Evolutionary conservation across 2,888 invertebrate species (phyloP).

Genomic region (Litoditis marina): DNA sequence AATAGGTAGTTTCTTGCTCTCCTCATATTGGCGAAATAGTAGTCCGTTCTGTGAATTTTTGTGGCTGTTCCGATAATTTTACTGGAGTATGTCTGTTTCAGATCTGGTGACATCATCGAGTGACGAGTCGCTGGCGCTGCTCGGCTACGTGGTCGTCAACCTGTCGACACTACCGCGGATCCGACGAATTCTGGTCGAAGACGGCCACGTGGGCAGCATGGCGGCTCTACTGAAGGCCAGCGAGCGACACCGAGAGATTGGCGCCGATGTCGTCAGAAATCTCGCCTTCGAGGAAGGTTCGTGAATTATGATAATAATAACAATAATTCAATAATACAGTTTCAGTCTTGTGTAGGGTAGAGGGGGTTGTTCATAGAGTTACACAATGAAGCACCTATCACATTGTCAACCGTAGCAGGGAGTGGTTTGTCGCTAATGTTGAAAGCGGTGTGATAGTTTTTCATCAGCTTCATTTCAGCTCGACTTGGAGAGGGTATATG

Average conservation of each 20-base stretch:
- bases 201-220: neutral
- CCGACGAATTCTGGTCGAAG: constrained; percentile 17
- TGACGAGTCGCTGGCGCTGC: constrained; percentile 15
- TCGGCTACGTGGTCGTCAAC: constrained; percentile 39
- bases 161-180: constrained; percentile 26
- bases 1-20: too few species aligned
- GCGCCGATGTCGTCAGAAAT: constrained; percentile 41
- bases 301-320: too few species aligned
- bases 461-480: too few species aligned
- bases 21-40: too few species aligned
- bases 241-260: constrained; percentile 23
- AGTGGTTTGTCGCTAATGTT: too few species aligned
- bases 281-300: constrained; percentile 47
- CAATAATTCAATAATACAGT: too few species aligned
- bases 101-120: neutral
- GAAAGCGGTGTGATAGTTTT: too few species aligned
- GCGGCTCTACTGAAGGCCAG: constrained; percentile 3
- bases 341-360: too few species aligned
- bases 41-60: neutral
- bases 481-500: too few species aligned
- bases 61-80: neutral
- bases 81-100: constrained; percentile 5
- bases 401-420: too few species aligned
- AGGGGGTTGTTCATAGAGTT: too few species aligned
- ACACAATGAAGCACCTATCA: too few species aligned